A percentile compares a stretch with the other conserved stretches of the same genome.
phyloP scores from a whole-genome alignment of 2,888 invertebrate species.

The Dicyrtomina minuta region DNA sequence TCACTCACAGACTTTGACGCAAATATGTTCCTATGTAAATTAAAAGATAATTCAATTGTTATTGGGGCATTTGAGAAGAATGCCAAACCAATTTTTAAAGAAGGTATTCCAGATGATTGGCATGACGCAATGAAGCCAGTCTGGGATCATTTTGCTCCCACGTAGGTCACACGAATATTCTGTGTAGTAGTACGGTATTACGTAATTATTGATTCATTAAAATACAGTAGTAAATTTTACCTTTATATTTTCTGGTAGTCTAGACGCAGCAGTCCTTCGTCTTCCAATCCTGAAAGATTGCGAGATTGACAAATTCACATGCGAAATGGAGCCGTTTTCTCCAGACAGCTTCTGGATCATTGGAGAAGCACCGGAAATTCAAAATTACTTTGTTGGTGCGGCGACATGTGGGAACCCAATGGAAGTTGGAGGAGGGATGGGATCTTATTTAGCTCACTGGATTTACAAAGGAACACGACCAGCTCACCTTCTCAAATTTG shows the following conservation, averaged over 20 bases:
- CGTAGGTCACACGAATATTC: too few relatives aligned
- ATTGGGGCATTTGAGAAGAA: conserved; percentile 13
- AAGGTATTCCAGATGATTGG: conserved; percentile 2
- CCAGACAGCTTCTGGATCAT: conserved; percentile 13
- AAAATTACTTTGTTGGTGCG: conserved; percentile 18
- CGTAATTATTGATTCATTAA: too few relatives aligned
- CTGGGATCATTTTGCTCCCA: conserved; percentile 17
- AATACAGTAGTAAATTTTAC: too few relatives aligned
- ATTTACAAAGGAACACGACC: conserved; percentile 4
- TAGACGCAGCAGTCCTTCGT: conserved; percentile 6
- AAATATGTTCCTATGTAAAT: not conserved
- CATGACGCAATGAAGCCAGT: not conserved
- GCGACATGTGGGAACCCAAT: conserved; percentile 15
- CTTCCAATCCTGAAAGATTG: not conserved
- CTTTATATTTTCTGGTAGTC: too few relatives aligned
- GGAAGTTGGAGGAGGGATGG: conserved; percentile 16
- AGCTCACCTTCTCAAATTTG: conserved; percentile 4
- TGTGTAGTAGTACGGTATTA: not conserved
- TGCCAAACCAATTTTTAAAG: conserved; percentile 13
- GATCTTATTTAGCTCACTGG: conserved; percentile 16
- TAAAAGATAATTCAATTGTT: conserved; percentile 9
- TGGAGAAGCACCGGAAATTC: conserved; percentile 20
- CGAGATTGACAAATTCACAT: not conserved
- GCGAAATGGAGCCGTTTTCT: conserved; percentile 3
- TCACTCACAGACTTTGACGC: conserved; percentile 6